Evolutionary conservation across 2,113 vertebrate genomes (phyloP).

Genomic region (Madoqua kirkii): DNA sequence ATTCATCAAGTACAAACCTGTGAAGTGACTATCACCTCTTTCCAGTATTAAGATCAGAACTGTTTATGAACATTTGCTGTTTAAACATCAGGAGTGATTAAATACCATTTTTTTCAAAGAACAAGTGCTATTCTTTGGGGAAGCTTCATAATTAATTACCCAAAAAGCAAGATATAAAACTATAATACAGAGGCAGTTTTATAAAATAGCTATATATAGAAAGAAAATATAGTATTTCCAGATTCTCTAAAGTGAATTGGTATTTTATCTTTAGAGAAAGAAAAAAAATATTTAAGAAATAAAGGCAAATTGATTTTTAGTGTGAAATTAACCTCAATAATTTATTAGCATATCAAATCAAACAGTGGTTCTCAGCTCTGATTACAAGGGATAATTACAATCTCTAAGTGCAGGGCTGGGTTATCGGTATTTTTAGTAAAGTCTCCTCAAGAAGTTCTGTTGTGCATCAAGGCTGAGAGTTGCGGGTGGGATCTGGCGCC

Average conservation of each 20-base stretch:
- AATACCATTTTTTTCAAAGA: constrained; percentile 13
- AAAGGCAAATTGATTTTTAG: not conserved
- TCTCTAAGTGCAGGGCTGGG: not conserved
- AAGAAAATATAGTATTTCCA: not conserved
- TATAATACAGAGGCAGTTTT: not conserved
- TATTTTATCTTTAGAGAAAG: constrained; percentile 14
- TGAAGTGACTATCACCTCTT: not conserved
- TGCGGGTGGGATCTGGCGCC: not conserved
- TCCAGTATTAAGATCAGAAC: not conserved
- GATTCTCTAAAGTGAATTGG: not conserved
- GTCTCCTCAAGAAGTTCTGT: not conserved
- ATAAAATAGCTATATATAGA: not conserved
- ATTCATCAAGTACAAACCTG: not conserved
- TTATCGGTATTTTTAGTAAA: not conserved
- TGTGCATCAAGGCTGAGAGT: not conserved
- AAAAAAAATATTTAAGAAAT: not conserved
- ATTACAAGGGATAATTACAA: not conserved
- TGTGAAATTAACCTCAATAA: not conserved
- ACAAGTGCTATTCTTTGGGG: not conserved
- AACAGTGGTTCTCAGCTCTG: not conserved
- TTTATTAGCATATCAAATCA: not conserved
- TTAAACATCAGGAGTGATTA: not conserved
- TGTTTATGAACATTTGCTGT: not conserved
- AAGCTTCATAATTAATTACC: not conserved
- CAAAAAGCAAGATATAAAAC: not conserved